Conservation (phyloP, 2,797 vertebrate genomes). For the Lagocephalus sceleratus region DNA sequence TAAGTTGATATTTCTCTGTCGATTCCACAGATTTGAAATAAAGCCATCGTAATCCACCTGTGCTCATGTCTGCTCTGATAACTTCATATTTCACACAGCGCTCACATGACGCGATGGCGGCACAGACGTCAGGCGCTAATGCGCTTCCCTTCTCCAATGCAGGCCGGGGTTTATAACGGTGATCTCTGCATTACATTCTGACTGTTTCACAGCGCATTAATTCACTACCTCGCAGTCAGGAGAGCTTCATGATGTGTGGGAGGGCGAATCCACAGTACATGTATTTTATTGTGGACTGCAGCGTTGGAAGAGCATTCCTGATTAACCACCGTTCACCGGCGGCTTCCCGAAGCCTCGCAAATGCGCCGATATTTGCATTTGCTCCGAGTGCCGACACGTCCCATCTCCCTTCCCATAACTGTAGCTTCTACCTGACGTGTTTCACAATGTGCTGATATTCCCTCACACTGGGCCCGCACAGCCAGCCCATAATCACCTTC, state of each 20-base stretch:
- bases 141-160: conserved; percentile 25
- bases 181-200: conserved; percentile 56
- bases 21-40: conserved; percentile 4
- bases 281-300: conserved; percentile 41
- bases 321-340: too few species aligned
- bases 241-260: conserved; percentile 48
- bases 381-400: conserved; percentile 8
- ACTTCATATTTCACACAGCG: not conserved
- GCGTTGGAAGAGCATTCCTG: too few species aligned
- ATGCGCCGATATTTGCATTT: conserved; percentile 6
- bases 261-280: conserved; percentile 45
- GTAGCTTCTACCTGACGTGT: not conserved
- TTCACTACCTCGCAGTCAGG: conserved; percentile 62
- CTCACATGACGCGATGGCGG: not conserved
- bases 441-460: not conserved
- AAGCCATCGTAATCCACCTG: conserved; percentile 1
- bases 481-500: not conserved
- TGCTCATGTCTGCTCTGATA: too few species aligned
- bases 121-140: conserved; percentile 32
- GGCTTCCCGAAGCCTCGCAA: too few species aligned
- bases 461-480: not conserved
- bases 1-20: not conserved
- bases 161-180: conserved; percentile 53
- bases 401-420: conserved; percentile 1
- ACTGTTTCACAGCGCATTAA: conserved; percentile 53